A percentile compares a stretch with the other conserved stretches of the same genome.
Conservation (phyloP, 35 echinoderm and acorn worm species). For the Strongylocentrotus purpuratus region DNA sequence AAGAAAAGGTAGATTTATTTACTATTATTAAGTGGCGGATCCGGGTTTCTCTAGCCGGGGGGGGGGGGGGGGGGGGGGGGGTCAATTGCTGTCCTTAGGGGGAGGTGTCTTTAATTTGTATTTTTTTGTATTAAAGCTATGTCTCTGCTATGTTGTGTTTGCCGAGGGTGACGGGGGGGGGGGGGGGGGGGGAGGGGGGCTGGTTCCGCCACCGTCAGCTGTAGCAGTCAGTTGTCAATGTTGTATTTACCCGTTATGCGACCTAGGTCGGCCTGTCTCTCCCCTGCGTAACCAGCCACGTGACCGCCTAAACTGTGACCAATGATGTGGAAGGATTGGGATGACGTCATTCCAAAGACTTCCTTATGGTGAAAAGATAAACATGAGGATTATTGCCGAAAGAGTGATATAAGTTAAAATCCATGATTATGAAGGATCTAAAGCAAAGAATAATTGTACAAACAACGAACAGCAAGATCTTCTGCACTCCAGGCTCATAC, state of each 20-base stretch:
- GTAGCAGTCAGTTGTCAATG: neutral
- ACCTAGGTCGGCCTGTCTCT: conserved; percentile 72
- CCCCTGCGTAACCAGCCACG: conserved; percentile 83
- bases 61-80: too few relatives aligned
- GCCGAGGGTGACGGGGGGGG: too few relatives aligned
- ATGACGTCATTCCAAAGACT: conserved; percentile 31
- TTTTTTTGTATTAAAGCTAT: too few relatives aligned
- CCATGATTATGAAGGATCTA: neutral
- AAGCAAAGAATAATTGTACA: neutral
- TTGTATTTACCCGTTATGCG: conserved; percentile 84
- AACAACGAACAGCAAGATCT: neutral
- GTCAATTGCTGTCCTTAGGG: too few relatives aligned
- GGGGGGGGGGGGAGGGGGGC: too few relatives aligned
- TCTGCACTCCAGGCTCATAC: too few relatives aligned
- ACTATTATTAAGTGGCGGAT: too few relatives aligned
- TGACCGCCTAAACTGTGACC: conserved; percentile 97
- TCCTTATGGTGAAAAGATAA: neutral
- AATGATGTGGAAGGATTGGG: conserved; percentile 72
- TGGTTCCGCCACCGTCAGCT: too few relatives aligned
- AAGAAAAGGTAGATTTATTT: too few relatives aligned
- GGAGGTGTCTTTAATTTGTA: too few relatives aligned
- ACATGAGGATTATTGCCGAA: neutral
- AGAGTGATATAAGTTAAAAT: neutral
- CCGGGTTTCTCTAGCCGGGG: too few relatives aligned
- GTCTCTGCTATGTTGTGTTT: too few relatives aligned